phyloP scores from a whole-genome alignment of 2,888 invertebrate genomes.

The Deroplatys truncata region DNA sequence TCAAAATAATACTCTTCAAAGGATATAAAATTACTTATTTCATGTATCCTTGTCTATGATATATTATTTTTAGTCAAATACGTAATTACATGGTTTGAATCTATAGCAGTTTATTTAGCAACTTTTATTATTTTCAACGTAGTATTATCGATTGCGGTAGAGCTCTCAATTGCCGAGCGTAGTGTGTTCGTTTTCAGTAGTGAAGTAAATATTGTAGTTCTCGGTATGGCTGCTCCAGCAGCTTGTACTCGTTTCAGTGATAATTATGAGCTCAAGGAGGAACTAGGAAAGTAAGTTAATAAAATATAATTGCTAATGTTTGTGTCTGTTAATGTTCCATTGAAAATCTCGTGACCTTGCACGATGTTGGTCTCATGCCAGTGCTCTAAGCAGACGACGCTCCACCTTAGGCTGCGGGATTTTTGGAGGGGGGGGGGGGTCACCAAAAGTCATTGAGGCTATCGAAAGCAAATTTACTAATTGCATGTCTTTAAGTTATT shows the following conservation, averaged over 20 bases:
- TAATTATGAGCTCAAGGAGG: constrained; percentile 99
- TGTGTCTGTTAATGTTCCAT: not conserved
- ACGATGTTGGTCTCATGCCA: constrained; percentile 16
- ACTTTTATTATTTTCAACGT: constrained; percentile 3
- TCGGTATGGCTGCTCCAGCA: constrained; percentile 80
- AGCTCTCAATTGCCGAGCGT: constrained; percentile 36
- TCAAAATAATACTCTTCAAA: not conserved
- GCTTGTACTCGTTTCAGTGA: constrained; percentile 97
- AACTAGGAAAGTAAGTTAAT: constrained; percentile 92
- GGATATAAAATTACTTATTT: not conserved
- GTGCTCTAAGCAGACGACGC: constrained; percentile 24
- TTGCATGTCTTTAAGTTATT: not conserved
- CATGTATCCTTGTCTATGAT: not conserved
- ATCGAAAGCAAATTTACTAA: not conserved
- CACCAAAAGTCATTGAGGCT: constrained; percentile 3
- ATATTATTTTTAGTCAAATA: not conserved
- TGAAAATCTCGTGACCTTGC: not conserved
- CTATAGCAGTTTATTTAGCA: not conserved
- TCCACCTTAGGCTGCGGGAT: constrained; percentile 7
- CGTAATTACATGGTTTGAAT: not conserved
- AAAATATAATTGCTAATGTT: constrained; percentile 18
- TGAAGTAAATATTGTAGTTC: constrained; percentile 39
- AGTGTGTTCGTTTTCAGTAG: constrained; percentile 36
- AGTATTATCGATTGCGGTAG: constrained; percentile 32
- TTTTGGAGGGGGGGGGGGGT: constrained; percentile 3